A percentile compares a stretch with the other conserved stretches of the same genome.
These are phyloP conservation scores for Herminia tarsipennalis DNA, from an alignment of 2,888 invertebrate genomes.

Conservation along the genomic window DNA sequence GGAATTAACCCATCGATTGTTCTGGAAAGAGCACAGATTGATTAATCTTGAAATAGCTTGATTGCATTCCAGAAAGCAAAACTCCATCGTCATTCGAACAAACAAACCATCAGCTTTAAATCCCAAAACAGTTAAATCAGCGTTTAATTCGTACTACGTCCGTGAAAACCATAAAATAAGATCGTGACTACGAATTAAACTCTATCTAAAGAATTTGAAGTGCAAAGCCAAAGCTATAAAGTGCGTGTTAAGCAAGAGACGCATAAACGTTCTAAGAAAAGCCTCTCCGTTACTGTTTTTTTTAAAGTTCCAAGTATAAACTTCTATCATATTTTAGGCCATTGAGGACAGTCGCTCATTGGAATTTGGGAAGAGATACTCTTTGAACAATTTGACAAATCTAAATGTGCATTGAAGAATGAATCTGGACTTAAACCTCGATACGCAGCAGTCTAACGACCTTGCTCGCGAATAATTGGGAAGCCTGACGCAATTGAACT, in stretches of 20 bases:
- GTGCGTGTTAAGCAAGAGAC: conserved; percentile 3
- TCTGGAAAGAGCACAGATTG: conserved; percentile 15
- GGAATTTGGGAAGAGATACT: too few relatives aligned
- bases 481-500: conserved; percentile 56
- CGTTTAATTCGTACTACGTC: conserved; percentile 14
- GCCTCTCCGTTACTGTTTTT: too few relatives aligned
- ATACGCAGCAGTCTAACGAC: conserved; percentile 42
- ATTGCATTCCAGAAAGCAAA: conserved; percentile 20
- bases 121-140: conserved; percentile 29
- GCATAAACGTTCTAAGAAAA: not conserved
- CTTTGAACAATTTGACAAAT: too few relatives aligned
- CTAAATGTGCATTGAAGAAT: not conserved
- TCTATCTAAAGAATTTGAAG: conserved; percentile 34
- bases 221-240: conserved; percentile 32
- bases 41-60: conserved; percentile 23
- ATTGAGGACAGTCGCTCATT: too few relatives aligned
- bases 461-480: conserved; percentile 62
- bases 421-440: conserved; percentile 17
- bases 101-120: conserved; percentile 31
- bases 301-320: too few relatives aligned
- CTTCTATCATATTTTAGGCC: too few relatives aligned
- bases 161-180: conserved; percentile 37
- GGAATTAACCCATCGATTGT: too few relatives aligned
- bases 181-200: conserved; percentile 32
- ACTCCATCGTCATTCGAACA: conserved; percentile 21